Base-by-base conservation (phyloP, 2,113 vertebrate genomes). In the Proteles cristata region DNA sequence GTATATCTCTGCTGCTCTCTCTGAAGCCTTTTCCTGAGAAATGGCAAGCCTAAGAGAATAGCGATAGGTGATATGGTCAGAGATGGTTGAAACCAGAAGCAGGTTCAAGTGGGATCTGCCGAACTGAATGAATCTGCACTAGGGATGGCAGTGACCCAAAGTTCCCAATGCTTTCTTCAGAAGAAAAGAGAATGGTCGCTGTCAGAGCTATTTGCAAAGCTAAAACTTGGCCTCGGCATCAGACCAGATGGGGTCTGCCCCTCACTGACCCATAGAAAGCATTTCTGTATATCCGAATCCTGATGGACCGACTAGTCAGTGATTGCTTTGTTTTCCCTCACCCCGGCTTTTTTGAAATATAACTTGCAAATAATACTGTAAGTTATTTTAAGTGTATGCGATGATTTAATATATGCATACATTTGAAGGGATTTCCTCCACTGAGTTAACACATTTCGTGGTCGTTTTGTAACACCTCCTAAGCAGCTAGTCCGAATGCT, bases 281-380 rank as follows among this genome's bases (percentile, higher is more conserved):
- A 45, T 84, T 90, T 83, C 6, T 48, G 33, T 31, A 26, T 11
- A 50, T 28, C 6, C 31, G 7, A 53, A 19, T 65, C 61, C 55
- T 33, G 5, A 69, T 17, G 19, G 11, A 31, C 12, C 39, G 25
- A 84, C 23, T 10, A 73, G 43, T 14, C 8, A 17, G 43, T 25
- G 1, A 26, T 31, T 65, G 33, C 16, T 45, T 33, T 79, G 73
- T 31, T 28, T 0, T 0, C 9, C 25, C 53, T 21, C 4, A 4
- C 5, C 11, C 73, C 26, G 84, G 21, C 61, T 84, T 48, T 74
- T 43, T 4, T 58, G 61, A 84, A 35, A 58, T 68, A 43, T 23
- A 58, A 48, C 14, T 77, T 63, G 39, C 61, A 55, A 83, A 82
- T 76, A n/a, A 77, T 53, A 90, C 1, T 65, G 10, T 68, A 83